Conservation (phyloP, 1,140 invertebrate genomes). For the Euura saliciscinereae region DNA sequence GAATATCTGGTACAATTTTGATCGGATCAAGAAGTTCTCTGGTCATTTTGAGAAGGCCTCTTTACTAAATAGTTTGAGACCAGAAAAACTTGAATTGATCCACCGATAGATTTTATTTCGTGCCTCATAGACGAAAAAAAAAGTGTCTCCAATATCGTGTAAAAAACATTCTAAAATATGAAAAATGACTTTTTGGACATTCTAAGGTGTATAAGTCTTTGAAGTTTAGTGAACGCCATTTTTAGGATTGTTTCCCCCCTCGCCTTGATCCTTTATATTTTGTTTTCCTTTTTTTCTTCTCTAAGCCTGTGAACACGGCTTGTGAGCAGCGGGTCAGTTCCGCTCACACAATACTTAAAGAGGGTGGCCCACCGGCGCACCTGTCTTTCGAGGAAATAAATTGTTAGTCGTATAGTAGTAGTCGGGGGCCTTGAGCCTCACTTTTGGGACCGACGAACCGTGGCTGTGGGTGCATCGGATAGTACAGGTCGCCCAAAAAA, state of each 20-base stretch:
- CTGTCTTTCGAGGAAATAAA: constrained; percentile 5
- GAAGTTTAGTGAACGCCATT: neutral
- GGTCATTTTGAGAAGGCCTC: too few relatives aligned
- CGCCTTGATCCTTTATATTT: neutral
- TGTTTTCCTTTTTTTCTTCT: neutral
- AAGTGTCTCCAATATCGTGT: too few relatives aligned
- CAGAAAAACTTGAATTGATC: too few relatives aligned
- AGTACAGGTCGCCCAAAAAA: too few relatives aligned
- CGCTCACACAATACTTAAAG: neutral
- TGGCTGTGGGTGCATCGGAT: neutral
- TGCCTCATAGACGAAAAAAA: too few relatives aligned
- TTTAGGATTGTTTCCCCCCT: neutral
- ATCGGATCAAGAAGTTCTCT: too few relatives aligned
- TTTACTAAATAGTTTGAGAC: too few relatives aligned
- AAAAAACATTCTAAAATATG: too few relatives aligned
- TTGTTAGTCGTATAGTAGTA: neutral
- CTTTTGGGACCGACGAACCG: constrained; percentile 1
- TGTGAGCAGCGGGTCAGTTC: constrained; percentile 6
- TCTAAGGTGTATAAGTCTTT: neutral
- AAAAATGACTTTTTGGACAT: too few relatives aligned
- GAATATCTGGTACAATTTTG: too few relatives aligned
- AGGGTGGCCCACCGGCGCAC: neutral
- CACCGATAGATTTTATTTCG: too few relatives aligned
- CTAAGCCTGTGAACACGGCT: neutral
- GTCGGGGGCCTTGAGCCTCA: neutral